phyloP scores from a whole-genome alignment of 2,797 vertebrate genomes.

The Coracias cyanogaster region DNA sequence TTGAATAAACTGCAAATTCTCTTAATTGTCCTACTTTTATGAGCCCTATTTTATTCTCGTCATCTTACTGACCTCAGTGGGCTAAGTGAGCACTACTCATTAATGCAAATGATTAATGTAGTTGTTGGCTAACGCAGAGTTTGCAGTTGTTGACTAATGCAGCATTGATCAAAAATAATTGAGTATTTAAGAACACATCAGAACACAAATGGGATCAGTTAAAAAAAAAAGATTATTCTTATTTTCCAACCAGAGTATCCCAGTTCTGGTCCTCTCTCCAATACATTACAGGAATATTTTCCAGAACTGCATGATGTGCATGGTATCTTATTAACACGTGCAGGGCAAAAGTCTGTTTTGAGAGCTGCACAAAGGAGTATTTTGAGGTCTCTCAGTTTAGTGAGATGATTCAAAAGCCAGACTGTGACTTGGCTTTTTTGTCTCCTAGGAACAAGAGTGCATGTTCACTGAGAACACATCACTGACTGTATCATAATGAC shows the following conservation, averaged over 20 bases:
- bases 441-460: background rate
- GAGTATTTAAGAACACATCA: background rate
- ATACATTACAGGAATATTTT: background rate
- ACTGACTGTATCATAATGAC: background rate
- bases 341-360: background rate
- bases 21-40: background rate
- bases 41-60: background rate
- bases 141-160: background rate
- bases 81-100: background rate
- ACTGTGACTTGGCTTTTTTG: constrained; percentile 9
- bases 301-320: fast-evolving
- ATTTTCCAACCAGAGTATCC: background rate
- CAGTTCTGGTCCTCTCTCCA: background rate
- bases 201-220: background rate
- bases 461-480: background rate
- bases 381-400: background rate
- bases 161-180: background rate
- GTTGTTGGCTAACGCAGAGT: background rate
- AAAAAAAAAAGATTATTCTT: background rate
- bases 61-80: background rate
- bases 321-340: fast-evolving
- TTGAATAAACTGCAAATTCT: background rate
- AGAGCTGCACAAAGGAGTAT: background rate
- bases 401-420: background rate
- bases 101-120: background rate